phyloP scores from a whole-genome alignment of 2,797 vertebrate species.

The Anguilla marmorata region DNA sequence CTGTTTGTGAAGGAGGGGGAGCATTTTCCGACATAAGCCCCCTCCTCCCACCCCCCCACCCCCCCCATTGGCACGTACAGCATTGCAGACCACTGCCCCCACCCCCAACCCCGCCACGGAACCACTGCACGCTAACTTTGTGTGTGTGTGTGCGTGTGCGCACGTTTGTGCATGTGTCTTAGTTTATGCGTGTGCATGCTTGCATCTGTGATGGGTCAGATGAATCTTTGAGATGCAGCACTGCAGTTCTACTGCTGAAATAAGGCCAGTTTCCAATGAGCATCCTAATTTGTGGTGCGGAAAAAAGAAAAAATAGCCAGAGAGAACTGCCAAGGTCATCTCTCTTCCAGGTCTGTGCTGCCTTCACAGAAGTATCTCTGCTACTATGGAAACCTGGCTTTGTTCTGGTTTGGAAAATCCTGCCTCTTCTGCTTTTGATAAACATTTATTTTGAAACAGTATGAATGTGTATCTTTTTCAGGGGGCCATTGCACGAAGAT shows the following conservation, averaged over 20 bases:
- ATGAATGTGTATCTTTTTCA: background rate
- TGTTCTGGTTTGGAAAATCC: background rate
- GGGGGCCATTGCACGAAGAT: background rate
- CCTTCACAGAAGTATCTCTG: background rate
- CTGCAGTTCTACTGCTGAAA: constrained; percentile 49
- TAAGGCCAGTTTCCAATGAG: constrained; percentile 58
- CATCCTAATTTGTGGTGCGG: constrained; percentile 52
- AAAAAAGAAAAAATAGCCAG: background rate
- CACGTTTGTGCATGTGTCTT: background rate
- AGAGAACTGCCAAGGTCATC: background rate
- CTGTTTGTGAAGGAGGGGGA: constrained; percentile 40
- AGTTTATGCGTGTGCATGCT: background rate
- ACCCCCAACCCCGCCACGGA: constrained; percentile 42
- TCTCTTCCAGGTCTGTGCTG: background rate
- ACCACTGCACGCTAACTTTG: background rate
- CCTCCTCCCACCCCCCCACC: constrained; percentile 36
- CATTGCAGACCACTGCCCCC: constrained; percentile 44
- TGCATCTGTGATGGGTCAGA: background rate
- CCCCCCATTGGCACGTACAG: constrained; percentile 46
- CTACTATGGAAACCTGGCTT: background rate
- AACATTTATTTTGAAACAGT: background rate
- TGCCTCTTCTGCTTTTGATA: background rate
- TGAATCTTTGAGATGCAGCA: constrained; percentile 38
- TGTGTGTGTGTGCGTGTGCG: background rate
- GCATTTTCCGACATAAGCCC: constrained; percentile 26